phyloP scores from a whole-genome alignment of 2,888 invertebrate species.

The Galerucella pusilla region DNA sequence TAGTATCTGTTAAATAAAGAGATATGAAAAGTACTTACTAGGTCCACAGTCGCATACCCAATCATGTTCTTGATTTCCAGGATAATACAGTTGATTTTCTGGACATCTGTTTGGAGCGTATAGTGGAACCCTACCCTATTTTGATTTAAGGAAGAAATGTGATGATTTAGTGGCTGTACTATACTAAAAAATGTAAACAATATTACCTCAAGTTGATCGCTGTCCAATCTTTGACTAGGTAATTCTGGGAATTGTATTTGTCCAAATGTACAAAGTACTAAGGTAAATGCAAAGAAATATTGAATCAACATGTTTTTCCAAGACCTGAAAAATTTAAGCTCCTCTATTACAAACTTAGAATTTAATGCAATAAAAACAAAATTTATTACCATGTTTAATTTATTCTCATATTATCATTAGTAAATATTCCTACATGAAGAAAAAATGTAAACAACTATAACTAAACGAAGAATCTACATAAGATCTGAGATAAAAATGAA shows the following conservation, averaged over 20 bases:
- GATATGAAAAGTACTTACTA: conserved; percentile 60
- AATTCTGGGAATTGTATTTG: conserved; percentile 47
- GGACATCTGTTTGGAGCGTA: conserved; percentile 70
- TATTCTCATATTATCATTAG: too few species aligned
- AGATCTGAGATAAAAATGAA: too few species aligned
- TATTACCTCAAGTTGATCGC: conserved; percentile 41
- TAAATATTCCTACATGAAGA: too few species aligned
- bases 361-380: too few species aligned
- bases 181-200: neutral
- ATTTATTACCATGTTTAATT: too few species aligned
- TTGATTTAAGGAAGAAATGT: neutral
- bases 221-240: conserved; percentile 46
- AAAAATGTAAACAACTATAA: too few species aligned
- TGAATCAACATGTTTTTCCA: conserved; percentile 1
- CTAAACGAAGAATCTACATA: too few species aligned
- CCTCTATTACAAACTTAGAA: neutral
- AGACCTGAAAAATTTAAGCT: neutral
- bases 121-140: conserved; percentile 48
- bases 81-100: conserved; percentile 74
- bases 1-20: too few species aligned
- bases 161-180: too few species aligned
- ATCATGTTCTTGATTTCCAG: conserved; percentile 71
- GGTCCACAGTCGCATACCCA: conserved; percentile 75
- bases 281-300: neutral
- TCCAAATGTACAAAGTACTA: neutral